A percentile compares a stretch with the other conserved stretches of the same genome.
phyloP scores from a whole-genome alignment of 2,888 invertebrate genomes.

The Cybosia mesomella region DNA sequence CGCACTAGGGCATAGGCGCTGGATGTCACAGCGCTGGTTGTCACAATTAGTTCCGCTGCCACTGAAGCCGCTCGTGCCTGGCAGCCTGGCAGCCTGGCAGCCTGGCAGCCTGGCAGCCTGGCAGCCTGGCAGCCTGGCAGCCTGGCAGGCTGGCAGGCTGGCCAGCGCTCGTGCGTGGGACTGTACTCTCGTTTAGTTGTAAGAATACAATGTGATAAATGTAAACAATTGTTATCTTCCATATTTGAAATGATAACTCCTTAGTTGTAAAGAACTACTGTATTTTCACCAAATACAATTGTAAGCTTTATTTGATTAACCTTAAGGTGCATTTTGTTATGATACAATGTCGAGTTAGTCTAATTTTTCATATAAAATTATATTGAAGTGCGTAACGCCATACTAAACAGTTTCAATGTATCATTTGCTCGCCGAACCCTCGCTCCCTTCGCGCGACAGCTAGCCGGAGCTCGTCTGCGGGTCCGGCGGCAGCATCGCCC shows the following conservation, averaged over 20 bases:
- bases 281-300: constrained; percentile 41
- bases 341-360: constrained; percentile 14
- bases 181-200: neutral
- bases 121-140: no score
- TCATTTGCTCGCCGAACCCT: neutral
- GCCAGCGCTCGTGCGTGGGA: neutral
- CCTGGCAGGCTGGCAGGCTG: no score
- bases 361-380: constrained; percentile 49
- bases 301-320: constrained; percentile 45
- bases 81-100: no score
- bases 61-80: neutral
- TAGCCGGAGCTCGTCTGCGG: no score
- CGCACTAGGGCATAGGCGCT: no score
- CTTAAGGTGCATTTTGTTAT: constrained; percentile 51
- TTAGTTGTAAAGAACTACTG: neutral
- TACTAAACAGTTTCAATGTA: neutral
- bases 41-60: no score
- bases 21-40: no score
- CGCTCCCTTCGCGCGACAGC: no score
- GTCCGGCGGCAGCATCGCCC: no score
- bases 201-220: constrained; percentile 10
- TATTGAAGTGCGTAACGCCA: constrained; percentile 35
- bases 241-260: neutral
- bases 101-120: no score
- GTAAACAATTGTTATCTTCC: constrained; percentile 1